Base-by-base conservation (phyloP, 2,888 invertebrate species). In the Perizoma flavofasciatum region DNA sequence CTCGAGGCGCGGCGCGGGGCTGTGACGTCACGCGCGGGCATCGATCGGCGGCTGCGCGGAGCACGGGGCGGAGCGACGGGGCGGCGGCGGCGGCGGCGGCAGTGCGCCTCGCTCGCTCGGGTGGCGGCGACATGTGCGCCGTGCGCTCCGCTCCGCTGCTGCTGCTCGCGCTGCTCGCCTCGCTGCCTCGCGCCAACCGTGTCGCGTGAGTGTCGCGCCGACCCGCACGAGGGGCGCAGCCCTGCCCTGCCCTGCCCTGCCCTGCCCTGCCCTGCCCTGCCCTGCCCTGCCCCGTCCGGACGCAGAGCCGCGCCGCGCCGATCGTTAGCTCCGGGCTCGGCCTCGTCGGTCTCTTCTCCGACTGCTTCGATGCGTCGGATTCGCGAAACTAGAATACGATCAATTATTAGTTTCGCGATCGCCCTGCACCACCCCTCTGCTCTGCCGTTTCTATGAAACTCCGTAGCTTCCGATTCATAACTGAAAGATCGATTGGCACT, bases 131-230 rank as follows among this genome's bases (percentile, higher is more conserved):
- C 67, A 79, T 75, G 78, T 69, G 73, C 78, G 78, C 74, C 71
- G 68, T 71, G 68, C 73, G 77, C 64, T 59, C 74, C 75, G 73
- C 73, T 65, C 75, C 72, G 72, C 77, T 67, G 73, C 76, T 74
- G 72, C 75, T 80, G 71, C 65, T 79, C 60, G 79, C 80, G 70
- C 76, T 80, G 78, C 77, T 69, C 66, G 77, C 79, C 62, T 73
- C 75, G 66, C 67, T 78, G 75, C 80, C 79, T 72, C 79, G 72
- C 73, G 80, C 78, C 72, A 71, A 73, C 74, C 79, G 75, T 69
- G 80, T 80, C 75, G 78, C 75, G 79, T 79, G 76, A 79, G 79
- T 79, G 66, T 44, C 11, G 41, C n/a, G n/a, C n/a, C n/a, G n/a
- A n/a, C n/a, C 35, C 45, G 6, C 4, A 9, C 35, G 37, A n/a